phyloP scores from a whole-genome alignment of 2,113 vertebrate genomes.

The Rana temporaria region DNA sequence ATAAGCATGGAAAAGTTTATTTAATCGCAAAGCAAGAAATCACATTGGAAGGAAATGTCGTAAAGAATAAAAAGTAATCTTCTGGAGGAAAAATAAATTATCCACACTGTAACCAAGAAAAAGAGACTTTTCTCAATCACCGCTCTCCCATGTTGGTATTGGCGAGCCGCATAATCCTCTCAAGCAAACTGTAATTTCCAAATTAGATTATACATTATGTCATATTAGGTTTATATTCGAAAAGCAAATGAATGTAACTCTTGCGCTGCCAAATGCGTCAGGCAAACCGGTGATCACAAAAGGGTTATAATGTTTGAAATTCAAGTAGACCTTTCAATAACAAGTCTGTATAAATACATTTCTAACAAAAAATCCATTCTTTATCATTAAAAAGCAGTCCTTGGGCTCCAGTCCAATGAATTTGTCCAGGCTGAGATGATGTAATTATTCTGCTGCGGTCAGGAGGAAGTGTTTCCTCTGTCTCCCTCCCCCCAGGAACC shows the following conservation, averaged over 20 bases:
- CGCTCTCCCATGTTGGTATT: slow-evolving; percentile 75
- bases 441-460: too few relatives aligned
- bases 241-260: slow-evolving; percentile 71
- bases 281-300: not conserved
- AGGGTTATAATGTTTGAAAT: not conserved
- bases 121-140: slow-evolving; percentile 73
- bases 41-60: slow-evolving; percentile 73
- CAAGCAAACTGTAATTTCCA: slow-evolving; percentile 79
- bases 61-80: slow-evolving; percentile 75
- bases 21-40: slow-evolving; percentile 75
- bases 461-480: too few relatives aligned
- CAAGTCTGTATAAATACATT: too few relatives aligned
- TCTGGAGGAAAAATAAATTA: slow-evolving; percentile 79
- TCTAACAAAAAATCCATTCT: too few relatives aligned
- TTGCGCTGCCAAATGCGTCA: not conserved
- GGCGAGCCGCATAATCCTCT: slow-evolving; percentile 74
- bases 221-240: slow-evolving; percentile 79
- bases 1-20: slow-evolving; percentile 74
- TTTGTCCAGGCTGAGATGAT: too few relatives aligned
- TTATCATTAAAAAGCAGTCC: too few relatives aligned
- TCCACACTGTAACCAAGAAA: slow-evolving; percentile 70
- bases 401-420: too few relatives aligned
- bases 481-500: too few relatives aligned
- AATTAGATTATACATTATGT: slow-evolving; percentile 81
- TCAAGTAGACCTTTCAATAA: too few relatives aligned